Evolutionary conservation across 1,140 invertebrate genomes (phyloP).

Genomic region (Carposina sasakii): DNA sequence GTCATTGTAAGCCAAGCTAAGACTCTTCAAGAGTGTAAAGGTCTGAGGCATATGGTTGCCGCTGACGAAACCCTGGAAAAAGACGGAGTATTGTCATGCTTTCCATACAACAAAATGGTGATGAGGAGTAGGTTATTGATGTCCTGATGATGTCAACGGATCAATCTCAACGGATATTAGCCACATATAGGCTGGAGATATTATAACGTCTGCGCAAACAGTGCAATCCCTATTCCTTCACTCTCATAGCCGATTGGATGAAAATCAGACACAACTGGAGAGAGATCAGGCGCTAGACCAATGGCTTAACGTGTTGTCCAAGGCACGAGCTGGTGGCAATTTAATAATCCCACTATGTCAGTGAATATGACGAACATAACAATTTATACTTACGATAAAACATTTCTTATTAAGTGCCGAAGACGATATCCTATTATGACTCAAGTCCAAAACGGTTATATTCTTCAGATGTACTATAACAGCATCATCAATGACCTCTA

Average conservation of each 20-base stretch:
- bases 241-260: too few species aligned
- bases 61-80: conserved; percentile 71
- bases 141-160: not conserved
- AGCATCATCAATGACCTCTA: conserved; percentile 12
- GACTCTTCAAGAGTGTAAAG: conserved; percentile 70
- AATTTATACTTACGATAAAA: conserved; percentile 72
- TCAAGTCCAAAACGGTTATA: conserved; percentile 75
- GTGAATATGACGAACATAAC: too few species aligned
- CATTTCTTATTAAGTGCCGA: conserved; percentile 69
- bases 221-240: too few species aligned
- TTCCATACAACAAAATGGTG: too few species aligned
- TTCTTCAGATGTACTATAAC: conserved; percentile 73
- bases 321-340: too few species aligned
- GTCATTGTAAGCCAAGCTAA: conserved; percentile 77
- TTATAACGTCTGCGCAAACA: too few species aligned
- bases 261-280: too few species aligned
- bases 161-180: conserved; percentile 6
- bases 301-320: too few species aligned
- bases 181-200: not conserved
- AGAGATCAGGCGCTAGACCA: too few species aligned
- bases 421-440: conserved; percentile 74
- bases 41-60: conserved; percentile 65
- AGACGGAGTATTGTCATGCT: too few species aligned
- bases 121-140: too few species aligned
- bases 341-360: too few species aligned